Base-by-base conservation (phyloP, 2,888 invertebrate genomes). In the Microctonus aethiopoides region DNA sequence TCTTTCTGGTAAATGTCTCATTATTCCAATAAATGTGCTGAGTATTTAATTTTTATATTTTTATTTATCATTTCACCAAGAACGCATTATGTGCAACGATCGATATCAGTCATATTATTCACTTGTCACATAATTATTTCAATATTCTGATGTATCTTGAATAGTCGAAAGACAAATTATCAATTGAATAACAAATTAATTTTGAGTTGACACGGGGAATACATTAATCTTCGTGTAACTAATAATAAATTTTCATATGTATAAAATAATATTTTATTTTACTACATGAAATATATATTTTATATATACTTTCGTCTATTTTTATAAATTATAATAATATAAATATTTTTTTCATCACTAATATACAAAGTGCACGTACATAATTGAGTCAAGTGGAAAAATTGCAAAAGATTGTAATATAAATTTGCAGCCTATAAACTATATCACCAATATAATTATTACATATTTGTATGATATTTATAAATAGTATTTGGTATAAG, bases 11-110 rank as follows among this genome's bases (percentile, higher is more conserved):
- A n/a, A n/a, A n/a, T n/a, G n/a, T n/a, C n/a, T n/a, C 1, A n/a
- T 7, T 7, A 13, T 39, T 13, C 5, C 13, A 36, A 36, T 13
- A 2, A 16, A 11, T 13, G 26, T 39, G n/a, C n/a, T 11, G 46
- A 9, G 16, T 13, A 62, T 29, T 41, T n/a, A n/a, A 24, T 22
- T 32, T 11, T 9, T 11, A 24, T 2, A 34, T 16, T 20, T 52
- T 9, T 22, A 61, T 29, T n/a, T 56, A 64, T 57, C 29, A n/a
- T 64, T 24, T 71, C 82, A 82, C 75, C 75, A 22, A 72, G 68
- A 64, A 77, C 82, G 10, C 78, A 78, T 32, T 74, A 75, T 64
- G 66, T 82, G 26, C 76, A 82, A 57, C 63, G 67, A 9, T n/a
- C n/a, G 71, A 81, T 6, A 65, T 72, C 29, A 64, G 59, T 57